Percentiles rank a stretch among this genome's conserved stretches.
These are phyloP conservation scores for Epizoanthus scotinus DNA, from an alignment of 92 coral and sea anemone species.

Conservation along the genomic window DNA sequence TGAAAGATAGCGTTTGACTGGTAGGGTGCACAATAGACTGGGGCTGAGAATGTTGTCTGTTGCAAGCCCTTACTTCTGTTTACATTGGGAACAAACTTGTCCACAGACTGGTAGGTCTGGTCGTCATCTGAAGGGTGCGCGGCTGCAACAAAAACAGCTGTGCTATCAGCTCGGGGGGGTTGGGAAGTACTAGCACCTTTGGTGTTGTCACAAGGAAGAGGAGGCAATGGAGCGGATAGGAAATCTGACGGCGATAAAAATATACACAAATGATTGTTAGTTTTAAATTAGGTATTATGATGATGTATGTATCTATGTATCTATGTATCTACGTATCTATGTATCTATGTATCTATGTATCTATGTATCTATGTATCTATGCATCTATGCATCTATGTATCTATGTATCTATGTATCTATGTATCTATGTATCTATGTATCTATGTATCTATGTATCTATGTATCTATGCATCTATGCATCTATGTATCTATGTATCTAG, in stretches of 20 bases:
- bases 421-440: too few species aligned
- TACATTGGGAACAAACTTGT: slow-evolving; percentile 3
- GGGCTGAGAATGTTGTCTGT: neutral
- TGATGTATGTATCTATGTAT: too few species aligned
- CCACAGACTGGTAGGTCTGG: slow-evolving; percentile 29
- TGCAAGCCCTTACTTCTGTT: neutral
- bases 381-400: too few species aligned
- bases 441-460: too few species aligned
- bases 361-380: too few species aligned
- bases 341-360: too few species aligned
- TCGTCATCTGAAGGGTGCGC: slow-evolving; percentile 22
- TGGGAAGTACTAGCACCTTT: neutral
- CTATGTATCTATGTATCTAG: too few species aligned
- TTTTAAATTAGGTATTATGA: neutral
- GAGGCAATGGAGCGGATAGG: slow-evolving; percentile 8
- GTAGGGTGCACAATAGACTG: slow-evolving; percentile 10
- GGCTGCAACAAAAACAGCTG: neutral
- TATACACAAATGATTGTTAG: too few species aligned
- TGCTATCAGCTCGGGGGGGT: neutral
- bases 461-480: too few species aligned
- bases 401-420: too few species aligned
- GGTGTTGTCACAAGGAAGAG: neutral
- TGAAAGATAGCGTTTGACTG: neutral
- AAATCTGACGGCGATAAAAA: neutral
- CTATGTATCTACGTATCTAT: too few species aligned